Evolutionary conservation across 2,888 invertebrate genomes (phyloP), one percentile per base, ranked within the genome.

Genomic region (Panopea generosa): DNA sequence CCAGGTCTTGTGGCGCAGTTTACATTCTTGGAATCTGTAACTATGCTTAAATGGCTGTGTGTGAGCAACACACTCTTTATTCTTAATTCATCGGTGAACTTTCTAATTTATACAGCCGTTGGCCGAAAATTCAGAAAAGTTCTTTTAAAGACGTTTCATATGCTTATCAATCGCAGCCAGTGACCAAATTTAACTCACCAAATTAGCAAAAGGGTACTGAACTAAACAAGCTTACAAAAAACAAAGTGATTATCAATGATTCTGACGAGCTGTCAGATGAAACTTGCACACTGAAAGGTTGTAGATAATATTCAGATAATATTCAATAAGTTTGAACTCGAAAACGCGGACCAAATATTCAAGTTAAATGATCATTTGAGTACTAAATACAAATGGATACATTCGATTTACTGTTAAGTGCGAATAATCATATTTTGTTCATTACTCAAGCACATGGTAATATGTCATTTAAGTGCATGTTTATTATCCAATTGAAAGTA

Each of bases 31-130:
- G 77, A 83, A 47, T 56, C 81, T 2, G 65, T 66, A 33, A 75
- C 78, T 0, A 83, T 90, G 60, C 62, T 88, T 18, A 85, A 87
- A 70, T 90, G 88, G 84, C 71, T 90, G 18, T 90, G 89, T 47
- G 84, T 90, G 18, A 88, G 89, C 69, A 90, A 90, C 60, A 83
- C 87, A 20, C 65, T 90, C 2, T 88, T 90, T 75, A 86, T 90
- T 27, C 74, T 90, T 18, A 91, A 91, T 77, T 90, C 91, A 0
- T 89, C 90, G 16, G 88, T 91, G 9, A 91, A 91, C 70, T 91
- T 91, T 77, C 84, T 91, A 26, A 89, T 91, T 40, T 91, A 91
- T 78, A 90, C 90, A 16, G 87, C 89, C 3, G 90, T 91, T 45
- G 90, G 90, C 2, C 73, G 86, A 24, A 86, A 86, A 47, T 91